These are phyloP conservation scores for Hycleus phaleratus DNA, from an alignment of 1,140 invertebrate species.

Conservation along the genomic window DNA sequence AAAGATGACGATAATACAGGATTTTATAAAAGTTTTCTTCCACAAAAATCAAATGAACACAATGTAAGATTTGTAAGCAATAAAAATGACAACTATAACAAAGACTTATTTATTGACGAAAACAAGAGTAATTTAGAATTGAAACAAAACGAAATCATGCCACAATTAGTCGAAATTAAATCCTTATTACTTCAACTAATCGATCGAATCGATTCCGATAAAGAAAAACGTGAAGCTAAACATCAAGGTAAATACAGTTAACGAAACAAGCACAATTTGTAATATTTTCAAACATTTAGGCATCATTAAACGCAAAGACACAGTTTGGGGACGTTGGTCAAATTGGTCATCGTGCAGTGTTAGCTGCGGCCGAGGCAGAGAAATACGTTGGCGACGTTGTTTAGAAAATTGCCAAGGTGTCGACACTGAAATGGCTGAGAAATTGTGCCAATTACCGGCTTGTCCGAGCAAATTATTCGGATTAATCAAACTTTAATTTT, in stretches of 20 bases:
- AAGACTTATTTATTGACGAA: slow-evolving; percentile 6
- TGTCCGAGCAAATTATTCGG: slow-evolving; percentile 38
- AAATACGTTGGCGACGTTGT: slow-evolving; percentile 51
- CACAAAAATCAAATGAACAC: background rate
- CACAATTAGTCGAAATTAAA: too few relatives aligned
- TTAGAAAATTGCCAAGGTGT: slow-evolving; percentile 33
- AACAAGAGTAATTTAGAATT: too few relatives aligned
- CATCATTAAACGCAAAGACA: background rate
- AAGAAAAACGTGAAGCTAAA: too few relatives aligned
- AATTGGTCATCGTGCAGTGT: slow-evolving; percentile 52
- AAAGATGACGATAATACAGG: background rate
- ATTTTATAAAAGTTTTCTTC: background rate
- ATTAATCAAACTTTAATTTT: slow-evolving; percentile 21
- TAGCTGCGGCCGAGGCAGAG: slow-evolving; percentile 50
- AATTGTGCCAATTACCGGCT: slow-evolving; percentile 42
- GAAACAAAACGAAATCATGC: too few relatives aligned
- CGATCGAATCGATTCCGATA: too few relatives aligned
- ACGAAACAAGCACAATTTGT: too few relatives aligned
- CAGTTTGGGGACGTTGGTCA: slow-evolving; percentile 48
- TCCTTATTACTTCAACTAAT: too few relatives aligned
- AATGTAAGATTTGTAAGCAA: slow-evolving; percentile 7
- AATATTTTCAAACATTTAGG: too few relatives aligned
- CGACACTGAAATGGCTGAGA: slow-evolving; percentile 46
- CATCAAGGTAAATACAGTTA: too few relatives aligned
- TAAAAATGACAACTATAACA: slow-evolving; percentile 11